A percentile compares a stretch with the other conserved stretches of the same genome.
Conservation (phyloP, 2,113 vertebrate genomes). For the Leptocoma aspasia region DNA sequence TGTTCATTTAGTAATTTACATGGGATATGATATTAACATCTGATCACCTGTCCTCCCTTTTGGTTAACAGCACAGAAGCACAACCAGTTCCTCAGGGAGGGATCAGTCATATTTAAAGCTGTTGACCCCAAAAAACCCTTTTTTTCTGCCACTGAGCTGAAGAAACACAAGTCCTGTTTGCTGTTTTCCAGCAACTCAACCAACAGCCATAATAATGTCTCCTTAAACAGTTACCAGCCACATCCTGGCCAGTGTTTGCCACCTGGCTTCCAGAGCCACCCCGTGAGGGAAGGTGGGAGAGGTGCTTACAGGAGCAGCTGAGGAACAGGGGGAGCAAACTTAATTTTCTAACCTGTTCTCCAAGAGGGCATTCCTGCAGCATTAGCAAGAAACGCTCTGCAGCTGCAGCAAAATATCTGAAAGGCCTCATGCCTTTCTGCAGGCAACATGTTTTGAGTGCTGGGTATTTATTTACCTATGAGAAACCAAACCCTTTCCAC, state of each 20-base stretch:
- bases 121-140: not conserved
- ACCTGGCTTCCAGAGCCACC: not conserved
- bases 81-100: not conserved
- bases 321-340: not conserved
- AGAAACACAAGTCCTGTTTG: not conserved
- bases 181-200: not conserved
- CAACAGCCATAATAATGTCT: accelerated
- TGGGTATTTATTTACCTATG: not conserved
- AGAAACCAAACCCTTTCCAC: not conserved
- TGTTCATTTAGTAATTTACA: not conserved
- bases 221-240: not conserved
- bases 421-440: not conserved
- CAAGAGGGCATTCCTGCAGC: not conserved
- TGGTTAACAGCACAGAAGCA: not conserved
- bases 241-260: not conserved
- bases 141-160: not conserved
- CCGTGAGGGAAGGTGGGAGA: not conserved
- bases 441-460: not conserved
- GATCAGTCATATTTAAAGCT: not conserved
- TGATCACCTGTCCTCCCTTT: not conserved
- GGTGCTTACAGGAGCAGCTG: not conserved
- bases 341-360: not conserved
- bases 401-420: not conserved
- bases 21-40: not conserved
- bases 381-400: not conserved